These are phyloP conservation scores for Tympanuchus pallidicinctus DNA, from an alignment of 2,113 vertebrate species.

Conservation along the genomic window DNA sequence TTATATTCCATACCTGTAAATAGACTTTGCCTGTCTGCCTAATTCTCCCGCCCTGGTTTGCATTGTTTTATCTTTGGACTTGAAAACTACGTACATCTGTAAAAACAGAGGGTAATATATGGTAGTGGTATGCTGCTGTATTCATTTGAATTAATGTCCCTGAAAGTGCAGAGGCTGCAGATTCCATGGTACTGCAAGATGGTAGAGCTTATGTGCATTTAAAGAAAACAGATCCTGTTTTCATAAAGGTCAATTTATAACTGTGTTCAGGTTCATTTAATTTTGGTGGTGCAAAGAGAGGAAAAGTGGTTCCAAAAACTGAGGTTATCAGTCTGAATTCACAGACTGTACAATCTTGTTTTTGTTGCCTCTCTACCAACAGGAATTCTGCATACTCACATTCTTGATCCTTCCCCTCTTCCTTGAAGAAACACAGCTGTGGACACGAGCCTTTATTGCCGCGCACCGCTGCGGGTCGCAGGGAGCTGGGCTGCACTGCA, in stretches of 20 bases:
- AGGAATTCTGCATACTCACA: neutral
- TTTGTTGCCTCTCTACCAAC: slow-evolving; percentile 36
- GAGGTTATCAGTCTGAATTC: slow-evolving; percentile 5
- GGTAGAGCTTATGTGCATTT: neutral
- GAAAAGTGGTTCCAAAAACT: neutral
- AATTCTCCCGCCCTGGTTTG: slow-evolving; percentile 5
- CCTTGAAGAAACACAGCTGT: slow-evolving; percentile 65
- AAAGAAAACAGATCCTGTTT: neutral
- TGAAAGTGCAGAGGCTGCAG: slow-evolving; percentile 40
- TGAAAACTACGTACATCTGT: slow-evolving; percentile 63
- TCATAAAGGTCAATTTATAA: neutral
- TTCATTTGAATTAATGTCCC: slow-evolving; percentile 66
- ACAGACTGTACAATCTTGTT: neutral
- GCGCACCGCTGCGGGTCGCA: neutral
- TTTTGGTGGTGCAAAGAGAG: neutral
- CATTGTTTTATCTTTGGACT: slow-evolving; percentile 40
- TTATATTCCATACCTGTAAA: slow-evolving; percentile 38
- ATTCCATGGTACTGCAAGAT: neutral
- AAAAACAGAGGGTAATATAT: slow-evolving; percentile 59
- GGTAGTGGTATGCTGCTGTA: neutral
- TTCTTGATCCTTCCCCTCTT: slow-evolving; percentile 51
- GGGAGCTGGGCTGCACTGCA: neutral
- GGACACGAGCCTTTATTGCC: neutral
- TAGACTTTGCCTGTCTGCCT: neutral
- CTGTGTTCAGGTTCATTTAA: neutral